Conservation (phyloP, 2,113 vertebrate genomes). For the Poecile atricapillus region DNA sequence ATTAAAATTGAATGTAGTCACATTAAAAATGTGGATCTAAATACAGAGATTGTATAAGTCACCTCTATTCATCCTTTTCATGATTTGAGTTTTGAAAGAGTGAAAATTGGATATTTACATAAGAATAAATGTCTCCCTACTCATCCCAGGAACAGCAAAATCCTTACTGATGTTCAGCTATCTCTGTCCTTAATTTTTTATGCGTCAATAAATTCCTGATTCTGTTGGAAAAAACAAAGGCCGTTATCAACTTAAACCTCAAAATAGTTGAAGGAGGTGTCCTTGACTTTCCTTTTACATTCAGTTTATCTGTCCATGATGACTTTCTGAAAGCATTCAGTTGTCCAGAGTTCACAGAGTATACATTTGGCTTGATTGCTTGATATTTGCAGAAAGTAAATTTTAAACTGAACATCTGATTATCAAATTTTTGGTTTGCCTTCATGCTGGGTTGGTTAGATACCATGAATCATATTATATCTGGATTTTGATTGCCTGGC, state of each 20-base stretch:
- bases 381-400: conserved; percentile 21
- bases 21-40: not conserved
- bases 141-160: not conserved
- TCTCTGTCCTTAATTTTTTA: not conserved
- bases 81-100: not conserved
- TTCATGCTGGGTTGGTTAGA: conserved; percentile 43
- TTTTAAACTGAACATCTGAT: conserved; percentile 48
- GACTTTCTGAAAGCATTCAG: not conserved
- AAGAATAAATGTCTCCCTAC: not conserved
- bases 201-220: not conserved
- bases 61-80: not conserved
- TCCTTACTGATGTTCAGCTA: not conserved
- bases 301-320: not conserved
- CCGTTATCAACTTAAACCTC: not conserved
- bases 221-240: not conserved
- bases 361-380: conserved; percentile 13
- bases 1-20: not conserved
- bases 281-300: not conserved
- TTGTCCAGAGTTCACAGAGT: not conserved
- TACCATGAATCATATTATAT: not conserved
- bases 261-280: not conserved
- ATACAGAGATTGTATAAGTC: not conserved
- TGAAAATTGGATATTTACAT: not conserved
- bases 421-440: conserved; percentile 28
- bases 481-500: conserved; percentile 47